A percentile compares a stretch with the other conserved stretches of the same genome.
Evolutionary conservation across 2,888 invertebrate species (phyloP).

Genomic region (Nycteola revayana): DNA sequence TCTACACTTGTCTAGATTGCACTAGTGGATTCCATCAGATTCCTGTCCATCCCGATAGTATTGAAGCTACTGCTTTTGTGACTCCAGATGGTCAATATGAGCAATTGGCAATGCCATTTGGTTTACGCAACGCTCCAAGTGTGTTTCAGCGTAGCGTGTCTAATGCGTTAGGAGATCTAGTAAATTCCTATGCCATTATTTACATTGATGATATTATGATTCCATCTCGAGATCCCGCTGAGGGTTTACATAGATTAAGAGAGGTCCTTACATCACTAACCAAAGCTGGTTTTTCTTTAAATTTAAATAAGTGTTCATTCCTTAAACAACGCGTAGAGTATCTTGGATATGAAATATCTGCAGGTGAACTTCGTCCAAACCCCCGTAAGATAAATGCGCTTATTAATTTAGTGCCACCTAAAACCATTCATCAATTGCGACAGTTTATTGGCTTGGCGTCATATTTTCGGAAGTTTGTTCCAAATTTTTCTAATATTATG

Average conservation of each 20-base stretch:
- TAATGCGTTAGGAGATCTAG: no score
- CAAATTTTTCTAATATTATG: slow-evolving; percentile 5
- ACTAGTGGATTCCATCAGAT: no score
- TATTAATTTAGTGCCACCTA: slow-evolving; percentile 13
- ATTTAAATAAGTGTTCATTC: slow-evolving; percentile 25
- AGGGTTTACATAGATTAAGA: slow-evolving; percentile 12
- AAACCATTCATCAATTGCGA: slow-evolving; percentile 17
- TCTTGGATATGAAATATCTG: slow-evolving; percentile 20
- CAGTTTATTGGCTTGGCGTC: slow-evolving; percentile 28
- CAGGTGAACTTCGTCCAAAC: slow-evolving; percentile 25
- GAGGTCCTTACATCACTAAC: slow-evolving; percentile 5
- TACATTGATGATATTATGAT: slow-evolving; percentile 24
- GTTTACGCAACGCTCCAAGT: no score
- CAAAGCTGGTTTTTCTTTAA: slow-evolving; percentile 20
- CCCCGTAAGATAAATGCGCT: slow-evolving; percentile 23
- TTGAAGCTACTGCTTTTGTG: no score
- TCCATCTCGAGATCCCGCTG: not conserved
- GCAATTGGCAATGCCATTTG: no score
- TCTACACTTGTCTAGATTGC: no score
- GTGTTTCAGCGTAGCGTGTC: no score
- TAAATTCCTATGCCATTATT: slow-evolving; percentile 10
- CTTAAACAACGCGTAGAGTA: slow-evolving; percentile 18
- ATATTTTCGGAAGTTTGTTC: slow-evolving; percentile 24
- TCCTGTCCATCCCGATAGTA: no score
- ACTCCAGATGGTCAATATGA: no score